phyloP scores from a whole-genome alignment of 2,888 invertebrate genomes.

The Drosophila monieri region DNA sequence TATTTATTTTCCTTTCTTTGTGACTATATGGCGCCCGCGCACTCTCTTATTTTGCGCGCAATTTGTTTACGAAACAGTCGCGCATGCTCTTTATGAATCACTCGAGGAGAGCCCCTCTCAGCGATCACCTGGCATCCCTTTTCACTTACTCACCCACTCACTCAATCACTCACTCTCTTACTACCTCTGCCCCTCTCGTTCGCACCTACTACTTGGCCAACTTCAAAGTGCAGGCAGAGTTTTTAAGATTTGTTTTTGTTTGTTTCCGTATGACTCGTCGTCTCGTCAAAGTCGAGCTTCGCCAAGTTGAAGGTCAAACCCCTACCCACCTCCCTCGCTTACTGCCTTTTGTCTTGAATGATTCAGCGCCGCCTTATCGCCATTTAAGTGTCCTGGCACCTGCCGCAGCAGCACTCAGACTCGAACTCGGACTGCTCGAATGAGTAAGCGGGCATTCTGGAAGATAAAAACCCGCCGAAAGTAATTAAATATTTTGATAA shows the following conservation, averaged over 20 bases:
- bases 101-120: slow-evolving; percentile 43
- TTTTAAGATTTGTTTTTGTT: slow-evolving; percentile 28
- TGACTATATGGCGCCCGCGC: slow-evolving; percentile 41
- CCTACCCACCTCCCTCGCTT: not conserved
- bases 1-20: slow-evolving; percentile 25
- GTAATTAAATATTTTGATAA: slow-evolving; percentile 76
- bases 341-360: slow-evolving; percentile 27
- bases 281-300: slow-evolving; percentile 46
- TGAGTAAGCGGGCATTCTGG: slow-evolving; percentile 47
- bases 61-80: slow-evolving; percentile 69
- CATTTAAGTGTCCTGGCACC: slow-evolving; percentile 49
- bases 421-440: slow-evolving; percentile 9
- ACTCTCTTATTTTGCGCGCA: slow-evolving; percentile 17
- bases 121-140: slow-evolving; percentile 13
- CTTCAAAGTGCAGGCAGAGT: slow-evolving; percentile 66
- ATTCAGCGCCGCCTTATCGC: slow-evolving; percentile 47
- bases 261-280: slow-evolving; percentile 79
- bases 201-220: slow-evolving; percentile 57
- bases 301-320: slow-evolving; percentile 74
- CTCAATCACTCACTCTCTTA: too few relatives aligned
- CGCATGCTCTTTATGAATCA: slow-evolving; percentile 68
- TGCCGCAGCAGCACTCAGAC: slow-evolving; percentile 45
- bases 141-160: not conserved
- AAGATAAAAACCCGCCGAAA: slow-evolving; percentile 51
- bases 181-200: slow-evolving; percentile 8